Conservation (phyloP, 2,113 vertebrate species). For the Bubalus kerabau region DNA sequence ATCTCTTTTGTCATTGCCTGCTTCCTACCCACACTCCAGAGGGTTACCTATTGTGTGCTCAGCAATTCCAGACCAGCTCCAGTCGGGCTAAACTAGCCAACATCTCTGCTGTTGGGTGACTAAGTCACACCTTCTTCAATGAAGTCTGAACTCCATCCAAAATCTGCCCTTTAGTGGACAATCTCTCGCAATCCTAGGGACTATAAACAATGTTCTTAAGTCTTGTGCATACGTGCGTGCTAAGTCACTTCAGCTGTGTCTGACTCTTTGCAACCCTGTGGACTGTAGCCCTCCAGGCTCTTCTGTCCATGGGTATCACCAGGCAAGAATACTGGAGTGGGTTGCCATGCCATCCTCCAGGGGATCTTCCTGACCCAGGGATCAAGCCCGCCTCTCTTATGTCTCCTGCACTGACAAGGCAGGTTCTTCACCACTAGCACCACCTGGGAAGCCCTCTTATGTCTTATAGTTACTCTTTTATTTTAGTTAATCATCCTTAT, state of each 20-base stretch:
- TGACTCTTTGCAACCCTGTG: neutral
- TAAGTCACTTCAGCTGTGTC: neutral
- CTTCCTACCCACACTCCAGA: neutral
- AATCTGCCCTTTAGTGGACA: neutral
- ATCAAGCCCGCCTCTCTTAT: neutral
- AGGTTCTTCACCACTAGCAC: neutral
- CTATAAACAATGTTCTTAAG: neutral
- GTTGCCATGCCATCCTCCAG: neutral
- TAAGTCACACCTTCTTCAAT: neutral
- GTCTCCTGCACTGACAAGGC: neutral
- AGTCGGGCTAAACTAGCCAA: neutral
- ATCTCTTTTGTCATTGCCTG: neutral
- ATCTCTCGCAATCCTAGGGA: neutral
- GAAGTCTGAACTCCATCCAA: neutral
- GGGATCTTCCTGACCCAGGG: neutral
- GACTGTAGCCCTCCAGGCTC: neutral
- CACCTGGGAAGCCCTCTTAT: neutral
- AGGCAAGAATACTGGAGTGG: neutral
- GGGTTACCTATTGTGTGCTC: neutral
- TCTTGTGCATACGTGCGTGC: accelerated
- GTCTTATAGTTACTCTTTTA: neutral
- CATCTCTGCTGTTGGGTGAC: neutral
- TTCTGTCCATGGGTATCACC: neutral
- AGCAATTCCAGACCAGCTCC: neutral
- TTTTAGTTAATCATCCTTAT: neutral